A percentile compares a stretch with the other conserved stretches of the same genome.
Conservation (phyloP, 2,888 invertebrate genomes). For the Aricia artaxerxes region DNA sequence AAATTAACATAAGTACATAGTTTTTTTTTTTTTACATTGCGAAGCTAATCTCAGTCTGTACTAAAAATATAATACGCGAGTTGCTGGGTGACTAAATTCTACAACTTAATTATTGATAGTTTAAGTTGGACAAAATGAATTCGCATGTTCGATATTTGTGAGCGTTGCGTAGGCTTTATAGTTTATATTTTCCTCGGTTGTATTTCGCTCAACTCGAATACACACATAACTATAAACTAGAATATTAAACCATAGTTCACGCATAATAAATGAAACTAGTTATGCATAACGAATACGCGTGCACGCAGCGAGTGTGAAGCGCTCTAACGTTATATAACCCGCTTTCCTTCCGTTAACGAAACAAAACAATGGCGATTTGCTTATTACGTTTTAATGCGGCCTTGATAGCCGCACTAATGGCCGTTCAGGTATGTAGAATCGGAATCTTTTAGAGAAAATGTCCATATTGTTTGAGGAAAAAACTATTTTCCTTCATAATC, state of each 20-base stretch:
- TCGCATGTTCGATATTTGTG: no score
- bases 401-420: conserved; percentile 25
- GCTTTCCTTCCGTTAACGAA: conserved; percentile 43
- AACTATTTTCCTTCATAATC: no score
- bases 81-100: no score
- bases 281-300: conserved; percentile 21
- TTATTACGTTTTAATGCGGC: conserved; percentile 44
- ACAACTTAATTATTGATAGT: no score
- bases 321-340: conserved; percentile 37
- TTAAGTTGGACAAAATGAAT: no score
- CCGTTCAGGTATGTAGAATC: background rate
- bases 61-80: no score
- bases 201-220: background rate
- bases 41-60: no score
- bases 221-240: background rate
- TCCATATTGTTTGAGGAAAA: background rate
- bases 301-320: conserved; percentile 24
- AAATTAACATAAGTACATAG: no score
- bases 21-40: no score
- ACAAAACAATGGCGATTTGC: conserved; percentile 37
- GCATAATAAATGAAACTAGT: conserved; percentile 11
- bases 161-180: background rate
- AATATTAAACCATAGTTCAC: conserved; percentile 4
- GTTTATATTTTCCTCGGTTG: background rate
- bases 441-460: background rate